Percentiles rank a stretch among this genome's conserved stretches.
phyloP scores from a whole-genome alignment of 2,888 invertebrate species.

The Fragum fragum region DNA sequence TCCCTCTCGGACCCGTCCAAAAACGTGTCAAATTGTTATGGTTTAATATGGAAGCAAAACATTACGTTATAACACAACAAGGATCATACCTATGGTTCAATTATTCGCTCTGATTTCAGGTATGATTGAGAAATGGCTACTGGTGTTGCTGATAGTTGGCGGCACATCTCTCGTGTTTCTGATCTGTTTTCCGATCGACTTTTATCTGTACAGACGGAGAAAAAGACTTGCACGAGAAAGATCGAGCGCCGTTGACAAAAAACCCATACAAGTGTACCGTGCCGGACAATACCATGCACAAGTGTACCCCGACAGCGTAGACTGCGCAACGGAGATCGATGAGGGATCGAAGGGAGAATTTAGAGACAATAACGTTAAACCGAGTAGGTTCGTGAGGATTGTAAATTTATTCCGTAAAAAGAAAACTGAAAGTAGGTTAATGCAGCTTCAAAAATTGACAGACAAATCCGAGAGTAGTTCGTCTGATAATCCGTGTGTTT shows the following conservation, averaged over 20 bases:
- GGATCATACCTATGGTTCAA: no score
- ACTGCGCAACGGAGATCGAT: background rate
- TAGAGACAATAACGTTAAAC: background rate
- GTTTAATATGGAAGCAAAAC: no score
- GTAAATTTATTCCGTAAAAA: constrained; percentile 28
- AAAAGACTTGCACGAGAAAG: constrained; percentile 44
- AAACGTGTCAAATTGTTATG: no score
- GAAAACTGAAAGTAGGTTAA: background rate
- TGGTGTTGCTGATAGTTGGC: constrained; percentile 55
- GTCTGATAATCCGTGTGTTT: background rate
- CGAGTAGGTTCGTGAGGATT: constrained; percentile 26
- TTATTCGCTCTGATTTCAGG: constrained; percentile 41
- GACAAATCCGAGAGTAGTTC: constrained; percentile 16
- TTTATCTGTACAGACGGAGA: constrained; percentile 59
- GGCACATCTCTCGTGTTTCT: constrained; percentile 55
- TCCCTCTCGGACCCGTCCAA: no score
- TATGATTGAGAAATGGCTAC: constrained; percentile 61
- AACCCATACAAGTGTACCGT: constrained; percentile 7
- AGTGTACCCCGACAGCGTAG: constrained; percentile 5
- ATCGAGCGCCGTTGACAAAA: constrained; percentile 4
- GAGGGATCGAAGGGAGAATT: background rate
- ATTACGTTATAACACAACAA: no score
- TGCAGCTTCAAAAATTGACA: constrained; percentile 23
- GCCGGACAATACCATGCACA: constrained; percentile 28
- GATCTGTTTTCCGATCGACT: constrained; percentile 63